These are phyloP conservation scores for Rhea pennata DNA, from an alignment of 2,113 vertebrate genomes.

Conservation along the genomic window DNA sequence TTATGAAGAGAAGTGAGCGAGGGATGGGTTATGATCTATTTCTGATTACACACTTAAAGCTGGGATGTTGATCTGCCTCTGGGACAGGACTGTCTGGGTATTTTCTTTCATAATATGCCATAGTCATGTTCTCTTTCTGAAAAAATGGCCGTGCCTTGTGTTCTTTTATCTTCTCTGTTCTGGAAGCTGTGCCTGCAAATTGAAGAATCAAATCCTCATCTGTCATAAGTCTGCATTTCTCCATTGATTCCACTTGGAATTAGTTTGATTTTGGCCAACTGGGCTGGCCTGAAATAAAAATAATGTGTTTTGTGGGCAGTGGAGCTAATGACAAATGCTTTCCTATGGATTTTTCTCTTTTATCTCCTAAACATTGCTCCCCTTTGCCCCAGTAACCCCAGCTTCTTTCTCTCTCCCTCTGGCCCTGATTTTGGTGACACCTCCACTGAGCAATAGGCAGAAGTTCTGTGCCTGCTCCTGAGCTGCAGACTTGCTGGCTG, in stretches of 20 bases:
- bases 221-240: background rate
- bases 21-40: background rate
- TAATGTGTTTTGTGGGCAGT: background rate
- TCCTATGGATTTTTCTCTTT: background rate
- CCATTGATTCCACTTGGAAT: background rate
- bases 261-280: background rate
- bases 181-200: background rate
- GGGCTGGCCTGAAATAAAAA: background rate
- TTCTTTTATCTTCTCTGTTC: background rate
- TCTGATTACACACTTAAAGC: background rate
- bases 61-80: background rate
- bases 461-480: background rate
- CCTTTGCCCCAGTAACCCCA: background rate
- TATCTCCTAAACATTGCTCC: background rate
- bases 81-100: background rate
- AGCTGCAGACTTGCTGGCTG: background rate
- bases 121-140: background rate
- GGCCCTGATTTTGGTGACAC: background rate
- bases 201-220: background rate
- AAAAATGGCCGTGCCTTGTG: background rate
- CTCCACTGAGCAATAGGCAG: background rate
- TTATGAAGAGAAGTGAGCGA: background rate
- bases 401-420: background rate
- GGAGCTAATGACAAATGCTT: constrained; percentile 31
- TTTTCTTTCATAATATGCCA: background rate